Evolutionary conservation across 2,113 vertebrate genomes (phyloP).

Genomic region (Pagrus major): DNA sequence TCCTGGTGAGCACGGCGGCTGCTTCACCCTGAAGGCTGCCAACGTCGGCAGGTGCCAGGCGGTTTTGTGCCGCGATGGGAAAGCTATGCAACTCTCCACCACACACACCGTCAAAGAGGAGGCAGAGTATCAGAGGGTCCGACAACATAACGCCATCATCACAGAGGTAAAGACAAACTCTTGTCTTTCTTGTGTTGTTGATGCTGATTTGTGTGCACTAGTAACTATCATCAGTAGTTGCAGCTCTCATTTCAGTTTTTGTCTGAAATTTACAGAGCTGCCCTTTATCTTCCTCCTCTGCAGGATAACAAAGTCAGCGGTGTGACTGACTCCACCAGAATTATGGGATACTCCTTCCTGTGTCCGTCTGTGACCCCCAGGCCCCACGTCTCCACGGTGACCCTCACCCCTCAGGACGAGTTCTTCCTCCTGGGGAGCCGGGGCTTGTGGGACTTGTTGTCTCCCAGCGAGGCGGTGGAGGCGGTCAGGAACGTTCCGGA

Average conservation of each 20-base stretch:
- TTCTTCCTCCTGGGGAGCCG: slow-evolving; percentile 97
- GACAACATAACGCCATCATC: slow-evolving; percentile 92
- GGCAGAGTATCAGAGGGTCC: slow-evolving; percentile 71
- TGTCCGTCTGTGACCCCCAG: slow-evolving; percentile 93
- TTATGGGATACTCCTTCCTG: slow-evolving; percentile 97
- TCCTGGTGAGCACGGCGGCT: slow-evolving; percentile 85
- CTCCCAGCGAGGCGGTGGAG: slow-evolving; percentile 90
- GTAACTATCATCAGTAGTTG: not conserved
- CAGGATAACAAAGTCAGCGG: slow-evolving; percentile 99
- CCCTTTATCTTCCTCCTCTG: not conserved
- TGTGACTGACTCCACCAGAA: slow-evolving; percentile 94
- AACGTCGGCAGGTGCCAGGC: slow-evolving; percentile 97
- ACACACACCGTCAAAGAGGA: slow-evolving; percentile 87
- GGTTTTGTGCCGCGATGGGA: slow-evolving; percentile 92
- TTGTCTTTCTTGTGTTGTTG: not conserved
- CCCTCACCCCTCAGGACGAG: slow-evolving; percentile 93
- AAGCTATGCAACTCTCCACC: slow-evolving; percentile 91
- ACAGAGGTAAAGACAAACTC: slow-evolving; percentile 88
- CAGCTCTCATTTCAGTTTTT: slow-evolving; percentile 2
- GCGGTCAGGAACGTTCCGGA: slow-evolving; percentile 93
- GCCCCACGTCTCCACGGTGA: slow-evolving; percentile 92
- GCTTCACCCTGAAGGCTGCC: slow-evolving; percentile 94
- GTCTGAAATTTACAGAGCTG: not conserved
- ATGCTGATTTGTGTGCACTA: no score
- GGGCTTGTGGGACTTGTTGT: slow-evolving; percentile 93